Base-by-base conservation (phyloP, 1,140 invertebrate species). In the Aphelinus certus region DNA sequence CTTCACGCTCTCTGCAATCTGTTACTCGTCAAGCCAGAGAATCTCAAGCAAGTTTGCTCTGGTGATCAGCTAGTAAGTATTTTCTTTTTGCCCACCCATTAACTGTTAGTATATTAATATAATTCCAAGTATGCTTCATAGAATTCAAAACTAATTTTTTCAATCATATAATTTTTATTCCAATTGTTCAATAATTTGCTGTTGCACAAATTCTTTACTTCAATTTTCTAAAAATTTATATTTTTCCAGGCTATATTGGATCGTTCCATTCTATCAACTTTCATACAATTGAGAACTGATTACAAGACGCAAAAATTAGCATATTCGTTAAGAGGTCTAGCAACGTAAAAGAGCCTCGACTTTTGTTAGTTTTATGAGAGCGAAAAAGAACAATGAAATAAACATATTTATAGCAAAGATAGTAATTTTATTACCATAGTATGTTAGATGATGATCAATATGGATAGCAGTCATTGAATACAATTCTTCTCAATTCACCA, bases 1-100 rank as follows among this genome's bases (percentile, higher is more conserved):
- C 89, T 99, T 10, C 96, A 99, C 86, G 95, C 97, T 6, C 90
- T 99, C 4, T 98, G 97, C 83, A 99, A 99, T 89, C 89, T 99
- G 51, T 87, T 99, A 64, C 90, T 99, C 5, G 97, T 99, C 0
- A 96, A 97, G 78, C 97, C 97, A 2, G 96, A 98, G 86, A 99
- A 99, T 89, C 89, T 99, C 77, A 94, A 95, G 83, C 96, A 98
- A 90, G 96, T 99, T 48, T 97, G 96, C 84, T 94, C 93, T 63
- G 96, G 96, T 51, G 97, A 98, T 85, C 96, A 96, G 71, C 88
- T 99, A 91, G 97, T 98, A 89, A 91, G 89, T 83, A 71, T 74
- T 45, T 43, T 58, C 70, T 62, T 7, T 49, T 62, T 53, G 58
- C 7, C 48, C 61, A 64, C 57, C 3, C 42, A 61, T 65, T 4